Evolutionary conservation across 2,888 invertebrate genomes (phyloP).

Genomic region (Netelia virgata): DNA sequence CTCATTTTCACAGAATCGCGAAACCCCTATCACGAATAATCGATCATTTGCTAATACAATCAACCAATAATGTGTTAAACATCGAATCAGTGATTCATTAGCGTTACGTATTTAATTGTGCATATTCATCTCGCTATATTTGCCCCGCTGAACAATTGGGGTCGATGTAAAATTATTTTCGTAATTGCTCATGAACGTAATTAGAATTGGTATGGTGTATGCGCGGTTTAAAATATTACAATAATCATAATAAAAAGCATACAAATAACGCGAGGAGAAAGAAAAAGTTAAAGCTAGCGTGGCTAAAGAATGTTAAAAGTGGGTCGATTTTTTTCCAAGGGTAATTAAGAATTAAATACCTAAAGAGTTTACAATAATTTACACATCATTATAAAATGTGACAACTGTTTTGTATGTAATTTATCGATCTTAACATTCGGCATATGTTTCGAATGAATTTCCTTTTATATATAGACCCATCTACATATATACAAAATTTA

Average conservation of each 20-base stretch:
- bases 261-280: background rate
- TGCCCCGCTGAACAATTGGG: no score
- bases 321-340: conserved; percentile 12
- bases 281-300: conserved; percentile 12
- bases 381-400: background rate
- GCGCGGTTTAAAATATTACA: background rate
- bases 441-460: background rate
- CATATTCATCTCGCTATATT: no score
- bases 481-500: background rate
- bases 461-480: conserved; percentile 9
- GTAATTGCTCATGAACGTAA: background rate
- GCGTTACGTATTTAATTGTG: background rate
- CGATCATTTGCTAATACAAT: background rate
- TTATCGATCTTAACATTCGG: background rate
- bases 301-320: background rate
- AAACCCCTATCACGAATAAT: background rate
- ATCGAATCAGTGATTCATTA: background rate
- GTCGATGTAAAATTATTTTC: background rate
- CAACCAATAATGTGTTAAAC: background rate
- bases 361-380: background rate
- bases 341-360: background rate
- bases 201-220: background rate
- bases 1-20: background rate
- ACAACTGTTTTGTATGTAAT: background rate
- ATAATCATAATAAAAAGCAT: conserved; percentile 1